Conservation (phyloP, 2,113 vertebrate species). For the Mesocricetus auratus region DNA sequence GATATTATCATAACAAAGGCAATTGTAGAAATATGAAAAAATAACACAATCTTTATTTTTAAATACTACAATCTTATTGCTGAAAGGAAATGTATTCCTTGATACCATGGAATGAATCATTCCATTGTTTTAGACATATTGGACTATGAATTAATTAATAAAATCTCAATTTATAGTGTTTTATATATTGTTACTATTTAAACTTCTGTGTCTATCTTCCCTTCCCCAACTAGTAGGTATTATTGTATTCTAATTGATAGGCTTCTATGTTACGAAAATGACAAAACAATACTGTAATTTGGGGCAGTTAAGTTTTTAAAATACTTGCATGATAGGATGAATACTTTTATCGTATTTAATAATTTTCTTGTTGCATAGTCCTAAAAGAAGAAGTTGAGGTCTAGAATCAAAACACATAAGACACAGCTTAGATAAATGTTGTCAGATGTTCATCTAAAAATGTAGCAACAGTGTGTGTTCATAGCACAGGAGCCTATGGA, state of each 20-base stretch:
- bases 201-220: slow-evolving; percentile 5
- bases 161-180: background rate
- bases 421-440: slow-evolving; percentile 26
- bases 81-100: background rate
- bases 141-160: background rate
- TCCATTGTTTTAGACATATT: background rate
- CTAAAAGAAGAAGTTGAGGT: slow-evolving; percentile 23
- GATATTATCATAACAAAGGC: background rate
- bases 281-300: slow-evolving; percentile 14
- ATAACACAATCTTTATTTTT: too few species aligned
- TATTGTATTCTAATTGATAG: slow-evolving; percentile 24
- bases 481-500: background rate
- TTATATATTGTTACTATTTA: background rate
- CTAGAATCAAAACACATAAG: slow-evolving; percentile 49
- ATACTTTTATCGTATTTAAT: slow-evolving; percentile 37
- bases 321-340: slow-evolving; percentile 35
- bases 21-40: background rate
- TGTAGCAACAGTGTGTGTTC: background rate
- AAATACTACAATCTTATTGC: slow-evolving; percentile 9
- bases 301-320: slow-evolving; percentile 18
- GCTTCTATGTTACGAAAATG: background rate
- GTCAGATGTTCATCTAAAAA: slow-evolving; percentile 30
- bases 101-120: background rate
- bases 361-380: slow-evolving; percentile 42
- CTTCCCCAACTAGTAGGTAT: slow-evolving; percentile 12